A percentile compares a stretch with the other conserved stretches of the same genome.
phyloP scores from a whole-genome alignment of 2,888 invertebrate species.

The Linyphia triangularis region DNA sequence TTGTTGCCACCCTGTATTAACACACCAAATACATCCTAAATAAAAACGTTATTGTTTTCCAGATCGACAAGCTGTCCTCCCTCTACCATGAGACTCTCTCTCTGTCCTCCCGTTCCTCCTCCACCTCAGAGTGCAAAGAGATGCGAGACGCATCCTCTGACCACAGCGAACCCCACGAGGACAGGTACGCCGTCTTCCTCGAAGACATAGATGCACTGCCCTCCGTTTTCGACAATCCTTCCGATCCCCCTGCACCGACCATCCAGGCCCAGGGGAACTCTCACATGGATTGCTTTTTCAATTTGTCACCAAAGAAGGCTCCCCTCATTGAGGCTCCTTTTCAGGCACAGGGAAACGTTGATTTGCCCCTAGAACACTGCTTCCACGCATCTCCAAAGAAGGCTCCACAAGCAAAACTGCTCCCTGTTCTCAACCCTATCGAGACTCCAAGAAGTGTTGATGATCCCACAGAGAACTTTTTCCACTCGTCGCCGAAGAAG shows the following conservation, averaged over 20 bases:
- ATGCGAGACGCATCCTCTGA: not conserved
- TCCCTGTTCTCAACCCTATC: too few species aligned
- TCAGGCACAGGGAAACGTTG: too few species aligned
- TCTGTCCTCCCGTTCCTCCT: conserved; percentile 69
- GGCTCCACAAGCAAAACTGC: too few species aligned
- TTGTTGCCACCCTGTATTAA: too few species aligned
- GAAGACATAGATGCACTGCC: conserved; percentile 71
- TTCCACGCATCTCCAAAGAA: too few species aligned
- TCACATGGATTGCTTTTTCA: not conserved
- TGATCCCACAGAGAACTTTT: too few species aligned
- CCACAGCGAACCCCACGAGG: not conserved
- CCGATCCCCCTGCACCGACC: not conserved
- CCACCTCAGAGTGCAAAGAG: conserved; percentile 65
- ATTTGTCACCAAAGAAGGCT: not conserved
- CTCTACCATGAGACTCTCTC: conserved; percentile 68
- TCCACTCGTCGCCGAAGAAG: too few species aligned
- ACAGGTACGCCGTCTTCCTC: conserved; percentile 68
- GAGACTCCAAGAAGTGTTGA: too few species aligned
- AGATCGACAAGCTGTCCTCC: conserved; percentile 67
- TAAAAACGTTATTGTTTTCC: too few species aligned
- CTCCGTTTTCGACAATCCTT: conserved; percentile 73
- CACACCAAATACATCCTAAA: too few species aligned
- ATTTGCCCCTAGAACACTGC: too few species aligned
- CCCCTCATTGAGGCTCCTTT: not conserved
- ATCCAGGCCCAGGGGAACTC: conserved; percentile 11